Conservation (phyloP, 2,888 invertebrate genomes). For the Ormyrus nitidulus region DNA sequence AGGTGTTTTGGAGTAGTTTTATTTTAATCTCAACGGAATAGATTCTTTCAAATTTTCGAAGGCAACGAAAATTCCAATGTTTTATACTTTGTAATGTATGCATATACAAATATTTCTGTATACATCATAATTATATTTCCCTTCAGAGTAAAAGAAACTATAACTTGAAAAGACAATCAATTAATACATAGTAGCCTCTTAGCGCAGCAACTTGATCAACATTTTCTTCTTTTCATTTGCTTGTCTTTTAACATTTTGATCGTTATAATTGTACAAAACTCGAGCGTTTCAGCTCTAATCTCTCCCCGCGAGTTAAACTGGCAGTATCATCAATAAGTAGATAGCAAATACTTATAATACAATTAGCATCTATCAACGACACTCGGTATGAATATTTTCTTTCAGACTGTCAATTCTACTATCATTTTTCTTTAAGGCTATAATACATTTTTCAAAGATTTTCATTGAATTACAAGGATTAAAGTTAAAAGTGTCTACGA, state of each 20-base stretch:
- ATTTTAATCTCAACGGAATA: conserved; percentile 46
- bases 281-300: conserved; percentile 55
- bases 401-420: conserved; percentile 5
- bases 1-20: conserved; percentile 21
- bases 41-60: conserved; percentile 37
- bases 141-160: conserved; percentile 29
- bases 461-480: not conserved
- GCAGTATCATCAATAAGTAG: conserved; percentile 68
- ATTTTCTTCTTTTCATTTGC: conserved; percentile 56
- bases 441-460: not conserved
- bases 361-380: conserved; percentile 55
- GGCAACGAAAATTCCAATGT: conserved; percentile 50
- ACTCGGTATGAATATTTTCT: conserved; percentile 16
- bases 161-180: conserved; percentile 22
- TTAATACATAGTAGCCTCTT: not conserved
- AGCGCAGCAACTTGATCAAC: conserved; percentile 11
- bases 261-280: conserved; percentile 62
- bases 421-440: not conserved
- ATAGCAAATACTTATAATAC: conserved; percentile 63
- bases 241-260: conserved; percentile 53
- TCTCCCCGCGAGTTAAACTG: conserved; percentile 60
- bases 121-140: conserved; percentile 19
- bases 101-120: conserved; percentile 39
- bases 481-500: conserved; percentile 1
- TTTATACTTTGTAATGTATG: conserved; percentile 28